Percentiles rank a stretch among this genome's conserved stretches.
Conservation (phyloP, 2,113 vertebrate species). For the Lasiurus borealis region DNA sequence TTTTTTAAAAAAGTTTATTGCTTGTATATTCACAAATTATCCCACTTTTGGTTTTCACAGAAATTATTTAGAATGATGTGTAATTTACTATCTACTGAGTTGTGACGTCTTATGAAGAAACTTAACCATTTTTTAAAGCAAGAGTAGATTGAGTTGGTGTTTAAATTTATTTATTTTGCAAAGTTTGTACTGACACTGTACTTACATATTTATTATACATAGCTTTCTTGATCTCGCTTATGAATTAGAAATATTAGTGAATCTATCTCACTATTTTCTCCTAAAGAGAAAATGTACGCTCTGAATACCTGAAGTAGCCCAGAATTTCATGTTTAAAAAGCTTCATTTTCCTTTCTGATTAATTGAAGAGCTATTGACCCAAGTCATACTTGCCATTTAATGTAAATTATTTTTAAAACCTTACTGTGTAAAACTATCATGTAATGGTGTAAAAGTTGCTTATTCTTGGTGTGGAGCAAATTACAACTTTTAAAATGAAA, state of each 20-base stretch:
- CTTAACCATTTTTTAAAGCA: conserved; percentile 78
- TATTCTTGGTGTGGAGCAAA: conserved; percentile 55
- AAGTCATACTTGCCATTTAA: conserved; percentile 4
- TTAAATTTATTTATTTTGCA: conserved; percentile 88
- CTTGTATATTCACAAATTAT: conserved; percentile 59
- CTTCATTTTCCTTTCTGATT: conserved; percentile 60
- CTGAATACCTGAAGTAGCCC: conserved; percentile 67
- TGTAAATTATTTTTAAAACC: conserved; percentile 60
- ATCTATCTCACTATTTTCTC: conserved; percentile 71
- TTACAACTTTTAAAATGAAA: conserved; percentile 41
- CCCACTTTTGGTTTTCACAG: conserved; percentile 83
- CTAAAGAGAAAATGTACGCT: conserved; percentile 61
- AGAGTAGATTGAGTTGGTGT: conserved; percentile 81
- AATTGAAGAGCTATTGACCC: conserved; percentile 56
- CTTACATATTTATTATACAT: conserved; percentile 86
- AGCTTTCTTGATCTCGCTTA: conserved; percentile 74
- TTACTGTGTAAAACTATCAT: too few species aligned
- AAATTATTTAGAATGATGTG: conserved; percentile 78
- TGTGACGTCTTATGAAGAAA: conserved; percentile 76
- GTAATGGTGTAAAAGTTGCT: neutral
- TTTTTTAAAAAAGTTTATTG: conserved; percentile 7
- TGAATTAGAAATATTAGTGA: conserved; percentile 69
- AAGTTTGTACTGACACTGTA: conserved; percentile 84
- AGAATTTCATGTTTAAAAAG: conserved; percentile 72
- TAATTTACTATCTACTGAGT: conserved; percentile 74